phyloP scores from a whole-genome alignment of 2,888 invertebrate genomes.

The Heliconius ismenius region DNA sequence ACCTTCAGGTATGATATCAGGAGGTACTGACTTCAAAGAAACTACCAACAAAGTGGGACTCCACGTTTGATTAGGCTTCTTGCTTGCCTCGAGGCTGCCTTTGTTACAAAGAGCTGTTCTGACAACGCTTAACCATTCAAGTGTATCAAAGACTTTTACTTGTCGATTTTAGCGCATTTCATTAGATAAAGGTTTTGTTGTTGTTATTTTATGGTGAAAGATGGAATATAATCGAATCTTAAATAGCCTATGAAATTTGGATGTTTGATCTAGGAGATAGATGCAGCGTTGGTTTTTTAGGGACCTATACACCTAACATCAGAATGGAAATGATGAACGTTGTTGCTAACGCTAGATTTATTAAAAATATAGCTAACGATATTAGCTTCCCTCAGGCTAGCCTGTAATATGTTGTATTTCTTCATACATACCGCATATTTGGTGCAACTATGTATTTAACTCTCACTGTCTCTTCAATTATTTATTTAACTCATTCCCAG shows the following conservation, averaged over 20 bases:
- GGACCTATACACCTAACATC: too few species aligned
- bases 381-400: too few species aligned
- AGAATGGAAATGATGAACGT: too few species aligned
- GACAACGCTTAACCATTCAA: slow-evolving; percentile 27
- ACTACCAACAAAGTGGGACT: slow-evolving; percentile 74
- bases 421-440: too few species aligned
- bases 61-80: slow-evolving; percentile 79
- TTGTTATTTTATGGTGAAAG: not conserved
- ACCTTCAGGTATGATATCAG: slow-evolving; percentile 34
- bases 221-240: not conserved
- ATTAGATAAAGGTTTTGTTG: slow-evolving; percentile 1
- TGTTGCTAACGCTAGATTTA: too few species aligned
- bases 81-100: slow-evolving; percentile 70
- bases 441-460: too few species aligned
- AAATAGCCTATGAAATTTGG: not conserved
- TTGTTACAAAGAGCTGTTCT: slow-evolving; percentile 67
- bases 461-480: too few species aligned
- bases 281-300: too few species aligned
- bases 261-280: not conserved
- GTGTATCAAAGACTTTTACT: slow-evolving; percentile 42
- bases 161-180: slow-evolving; percentile 60
- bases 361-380: too few species aligned
- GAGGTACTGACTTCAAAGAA: slow-evolving; percentile 67
- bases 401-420: too few species aligned
- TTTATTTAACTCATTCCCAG: too few species aligned